Percentiles rank a stretch among this genome's conserved stretches.
Conservation (phyloP, 2,888 invertebrate genomes). For the Noctua comes region DNA sequence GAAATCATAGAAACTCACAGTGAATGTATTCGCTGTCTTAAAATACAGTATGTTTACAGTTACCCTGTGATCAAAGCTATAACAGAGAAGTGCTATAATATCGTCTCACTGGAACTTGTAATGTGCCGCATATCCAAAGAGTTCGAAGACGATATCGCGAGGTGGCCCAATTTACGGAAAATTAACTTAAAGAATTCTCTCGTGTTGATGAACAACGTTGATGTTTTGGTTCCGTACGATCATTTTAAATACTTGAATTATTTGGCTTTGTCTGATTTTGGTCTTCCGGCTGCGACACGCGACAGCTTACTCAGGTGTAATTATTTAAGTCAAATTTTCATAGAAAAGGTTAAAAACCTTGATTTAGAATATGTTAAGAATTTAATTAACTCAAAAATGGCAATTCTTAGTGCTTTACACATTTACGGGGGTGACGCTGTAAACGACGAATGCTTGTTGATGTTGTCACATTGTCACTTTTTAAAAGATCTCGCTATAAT, state of each 20-base stretch:
- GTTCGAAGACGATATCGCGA: conserved; percentile 78
- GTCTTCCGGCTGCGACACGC: conserved; percentile 80
- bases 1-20: conserved; percentile 79
- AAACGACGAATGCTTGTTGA: conserved; percentile 79
- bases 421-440: conserved; percentile 83
- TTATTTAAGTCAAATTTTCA: conserved; percentile 81
- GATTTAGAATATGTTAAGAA: conserved; percentile 77
- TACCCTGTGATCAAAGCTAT: conserved; percentile 79
- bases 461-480: conserved; percentile 79
- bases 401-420: conserved; percentile 79
- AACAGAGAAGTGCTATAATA: conserved; percentile 78
- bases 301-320: conserved; percentile 79
- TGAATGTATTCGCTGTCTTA: conserved; percentile 78
- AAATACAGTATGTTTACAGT: conserved; percentile 83
- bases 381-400: conserved; percentile 78
- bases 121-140: conserved; percentile 84
- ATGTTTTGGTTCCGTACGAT: conserved; percentile 79
- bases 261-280: conserved; percentile 84
- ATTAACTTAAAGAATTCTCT: conserved; percentile 85
- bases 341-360: conserved; percentile 85
- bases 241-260: conserved; percentile 79
- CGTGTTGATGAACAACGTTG: conserved; percentile 71
- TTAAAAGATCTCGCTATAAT: conserved; percentile 84
- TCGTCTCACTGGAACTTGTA: conserved; percentile 82
- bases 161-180: conserved; percentile 81